Evolutionary conservation across 2,797 vertebrate species (phyloP), one percentile per base, ranked within the genome.

Genomic region (Eupleurogrammus muticus): DNA sequence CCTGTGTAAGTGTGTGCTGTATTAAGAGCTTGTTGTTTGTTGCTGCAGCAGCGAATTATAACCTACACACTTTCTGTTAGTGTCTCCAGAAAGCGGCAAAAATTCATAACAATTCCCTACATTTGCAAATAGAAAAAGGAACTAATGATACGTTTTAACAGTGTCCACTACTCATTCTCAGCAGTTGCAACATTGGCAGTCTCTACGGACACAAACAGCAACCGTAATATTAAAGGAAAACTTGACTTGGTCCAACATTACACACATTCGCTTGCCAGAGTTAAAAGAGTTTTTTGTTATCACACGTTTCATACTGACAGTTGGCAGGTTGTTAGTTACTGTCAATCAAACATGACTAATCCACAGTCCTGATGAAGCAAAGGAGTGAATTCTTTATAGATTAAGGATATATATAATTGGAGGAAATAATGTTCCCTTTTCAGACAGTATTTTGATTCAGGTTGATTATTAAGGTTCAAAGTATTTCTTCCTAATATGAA

Each of bases 11-110:
- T 28, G 1, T 19, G 35, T 42, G 13, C 9, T 11, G 1, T 4
- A 4, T 19, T 64, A 48, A 28, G 24, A 35, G 32, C 19, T 60
- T 48, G 19, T 60, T 48, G 36, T 71, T 59, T 40, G 21, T 23
- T 59, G 19, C 36, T 55, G 14, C 21, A 5, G 14, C 13, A 13
- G 36, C 0, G 36, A 38, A 11, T 38, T 38, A 12, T 38, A 12
- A 38, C 11, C 36, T 38, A 38, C 12, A 38, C 36, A 38, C 2
- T 38, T 38, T 38, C 16, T 60, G 34, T 52, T 44, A 16, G 17
- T 34, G 55, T 50, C 20, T 46, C 9, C 49, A 34, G 2, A 9
- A 12, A 32, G 16, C 23, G n/a, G n/a, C n/a, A n/a, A n/a, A n/a
- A n/a, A n/a, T n/a, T n/a, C n/a, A n/a, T 42, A 59, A 34, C 42